Base-by-base conservation (phyloP, 1,140 invertebrate genomes). In the Teleogryllus occipitalis region DNA sequence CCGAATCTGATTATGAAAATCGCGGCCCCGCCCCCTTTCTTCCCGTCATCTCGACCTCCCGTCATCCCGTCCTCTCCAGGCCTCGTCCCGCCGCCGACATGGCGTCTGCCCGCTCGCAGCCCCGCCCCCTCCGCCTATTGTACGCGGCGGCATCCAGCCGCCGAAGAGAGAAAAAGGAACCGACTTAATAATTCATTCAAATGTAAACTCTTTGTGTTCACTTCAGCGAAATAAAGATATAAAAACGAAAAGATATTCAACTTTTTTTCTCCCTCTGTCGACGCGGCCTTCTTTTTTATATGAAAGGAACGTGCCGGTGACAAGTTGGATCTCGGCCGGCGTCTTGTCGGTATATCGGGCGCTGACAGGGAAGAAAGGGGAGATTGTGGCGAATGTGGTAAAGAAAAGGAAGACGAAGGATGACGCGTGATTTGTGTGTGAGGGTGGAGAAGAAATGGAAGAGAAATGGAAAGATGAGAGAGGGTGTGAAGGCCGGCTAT, bases 1-100 rank as follows among this genome's bases (percentile, higher is more conserved):
- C 54, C 54, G 54, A 65, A 65, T 65, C 54, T 65, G 54, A 65
- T 65, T 65, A 65, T 65, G 54, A 65, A 65, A 65, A 65, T 65
- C 10, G 54, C 54, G 0, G 10, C 18, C 54, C 2, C 10, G 54
- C 10, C 10, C 2, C 10, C 54, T 7, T 1, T 7, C 27, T 39
- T 39, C 27, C 27, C 27, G 27, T 39, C 27, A 39, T 39, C 27
- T 39, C 27, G 27, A 39, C 27, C 27, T 39, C 27, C 27, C 27
- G 27, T 39, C 27, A 39, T 39, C 27, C 27, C 27, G 27, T 39
- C 27, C 27, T 39, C 27, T 39, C 27, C 27, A 39, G 27, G 27
- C n/a, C n/a, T n/a, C n/a, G n/a, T n/a, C n/a, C n/a, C n/a, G n/a
- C n/a, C n/a, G n/a, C 27, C 27, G 27, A 39, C 27, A 39, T 39